These are phyloP conservation scores for Pseudomyrmex dendroicus DNA, from an alignment of 1,140 invertebrate species.

Conservation along the genomic window DNA sequence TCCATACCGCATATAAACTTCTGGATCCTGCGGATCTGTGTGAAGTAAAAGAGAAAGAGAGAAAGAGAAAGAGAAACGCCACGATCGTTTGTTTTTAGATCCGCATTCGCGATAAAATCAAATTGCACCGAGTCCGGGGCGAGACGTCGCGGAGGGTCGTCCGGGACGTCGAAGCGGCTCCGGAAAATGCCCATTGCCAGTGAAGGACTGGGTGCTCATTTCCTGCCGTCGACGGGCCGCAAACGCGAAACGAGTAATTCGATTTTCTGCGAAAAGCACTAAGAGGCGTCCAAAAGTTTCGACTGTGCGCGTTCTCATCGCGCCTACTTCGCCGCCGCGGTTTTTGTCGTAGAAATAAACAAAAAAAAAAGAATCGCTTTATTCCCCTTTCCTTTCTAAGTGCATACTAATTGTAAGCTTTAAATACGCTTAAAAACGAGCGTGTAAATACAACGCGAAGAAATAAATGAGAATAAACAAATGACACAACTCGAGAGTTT, in stretches of 20 bases:
- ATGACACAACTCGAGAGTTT: slow-evolving; percentile 18
- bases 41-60: slow-evolving; percentile 4
- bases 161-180: slow-evolving; percentile 49
- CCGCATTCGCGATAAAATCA: slow-evolving; percentile 48
- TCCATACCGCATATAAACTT: slow-evolving; percentile 16
- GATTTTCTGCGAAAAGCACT: slow-evolving; percentile 71
- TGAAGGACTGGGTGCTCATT: slow-evolving; percentile 74
- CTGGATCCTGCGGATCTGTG: slow-evolving; percentile 3
- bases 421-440: slow-evolving; percentile 33
- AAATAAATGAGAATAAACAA: slow-evolving; percentile 28
- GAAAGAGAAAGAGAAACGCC: slow-evolving; percentile 13
- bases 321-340: slow-evolving; percentile 3
- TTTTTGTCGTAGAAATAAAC: slow-evolving; percentile 2
- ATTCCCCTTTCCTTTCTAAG: slow-evolving; percentile 38
- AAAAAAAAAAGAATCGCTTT: slow-evolving; percentile 26
- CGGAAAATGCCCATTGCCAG: slow-evolving; percentile 62
- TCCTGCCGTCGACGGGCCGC: slow-evolving; percentile 66
- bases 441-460: slow-evolving; percentile 3
- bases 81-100: slow-evolving; percentile 55
- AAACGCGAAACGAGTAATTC: slow-evolving; percentile 74
- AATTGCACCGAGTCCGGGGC: slow-evolving; percentile 20
- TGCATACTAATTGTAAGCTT: slow-evolving; percentile 1
- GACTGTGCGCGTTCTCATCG: neutral
- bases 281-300: slow-evolving; percentile 69
- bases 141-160: slow-evolving; percentile 35